phyloP scores from a whole-genome alignment of 2,888 invertebrate species.

The Ptychoptera albimana region DNA sequence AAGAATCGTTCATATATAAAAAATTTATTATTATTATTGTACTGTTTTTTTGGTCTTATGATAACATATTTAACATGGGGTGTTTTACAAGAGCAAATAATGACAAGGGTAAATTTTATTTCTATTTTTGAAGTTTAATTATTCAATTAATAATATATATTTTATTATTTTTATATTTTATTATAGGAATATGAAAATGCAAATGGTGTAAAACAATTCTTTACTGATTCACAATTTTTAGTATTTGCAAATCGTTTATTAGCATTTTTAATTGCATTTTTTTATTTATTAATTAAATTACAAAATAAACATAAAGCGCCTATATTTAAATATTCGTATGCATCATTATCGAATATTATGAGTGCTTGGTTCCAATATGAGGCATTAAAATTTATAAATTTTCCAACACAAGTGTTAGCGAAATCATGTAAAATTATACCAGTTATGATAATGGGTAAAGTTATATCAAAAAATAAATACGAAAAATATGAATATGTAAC shows the following conservation, averaged over 20 bases:
- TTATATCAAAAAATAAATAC: constrained; percentile 75
- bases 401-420: constrained; percentile 90
- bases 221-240: constrained; percentile 90
- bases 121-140: too few relatives aligned
- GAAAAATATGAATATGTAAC: constrained; percentile 84
- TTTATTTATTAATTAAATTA: constrained; percentile 41
- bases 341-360: constrained; percentile 92
- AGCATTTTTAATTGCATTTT: constrained; percentile 58
- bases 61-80: constrained; percentile 91
- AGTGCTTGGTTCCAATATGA: constrained; percentile 99
- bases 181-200: constrained; percentile 48
- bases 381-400: constrained; percentile 94
- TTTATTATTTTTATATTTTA: constrained; percentile 1
- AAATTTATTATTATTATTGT: constrained; percentile 43
- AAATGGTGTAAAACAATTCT: constrained; percentile 44
- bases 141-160: constrained; percentile 3
- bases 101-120: constrained; percentile 61
- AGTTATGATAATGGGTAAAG: constrained; percentile 95
- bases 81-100: constrained; percentile 92
- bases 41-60: constrained; percentile 82
- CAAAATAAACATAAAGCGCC: constrained; percentile 66
- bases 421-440: constrained; percentile 98
- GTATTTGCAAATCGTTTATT: constrained; percentile 89
- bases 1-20: constrained; percentile 35
- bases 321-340: constrained; percentile 86